Percentiles rank a stretch among this genome's conserved stretches.
Conservation (phyloP, 1,140 invertebrate species). For the Pseudobourletiella spinata region DNA sequence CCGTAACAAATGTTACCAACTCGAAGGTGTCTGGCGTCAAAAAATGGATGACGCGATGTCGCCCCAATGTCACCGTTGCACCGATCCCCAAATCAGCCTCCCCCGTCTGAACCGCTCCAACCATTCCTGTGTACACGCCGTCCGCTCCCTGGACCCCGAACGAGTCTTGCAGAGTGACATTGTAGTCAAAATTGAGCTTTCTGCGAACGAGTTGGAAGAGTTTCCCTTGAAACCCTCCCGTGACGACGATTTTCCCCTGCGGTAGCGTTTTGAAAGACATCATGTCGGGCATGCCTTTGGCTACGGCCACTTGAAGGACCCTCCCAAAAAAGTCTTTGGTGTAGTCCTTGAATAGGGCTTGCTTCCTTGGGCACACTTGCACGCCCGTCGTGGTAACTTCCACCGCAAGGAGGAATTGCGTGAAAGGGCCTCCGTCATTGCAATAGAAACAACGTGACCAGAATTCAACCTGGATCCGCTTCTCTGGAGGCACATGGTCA, state of each 20-base stretch:
- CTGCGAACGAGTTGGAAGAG: background rate
- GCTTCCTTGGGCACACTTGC: background rate
- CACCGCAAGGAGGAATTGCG: background rate
- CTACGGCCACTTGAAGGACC: background rate
- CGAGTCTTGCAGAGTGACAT: background rate
- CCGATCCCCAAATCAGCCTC: background rate
- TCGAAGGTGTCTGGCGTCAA: slow-evolving; percentile 5
- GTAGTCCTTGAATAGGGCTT: background rate
- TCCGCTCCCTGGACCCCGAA: background rate
- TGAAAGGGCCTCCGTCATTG: background rate
- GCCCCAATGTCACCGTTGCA: background rate
- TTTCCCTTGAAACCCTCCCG: background rate
- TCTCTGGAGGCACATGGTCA: background rate
- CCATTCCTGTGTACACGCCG: background rate
- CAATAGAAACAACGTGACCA: background rate
- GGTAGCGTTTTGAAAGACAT: background rate
- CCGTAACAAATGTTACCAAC: slow-evolving; percentile 1
- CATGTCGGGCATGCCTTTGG: slow-evolving; percentile 1
- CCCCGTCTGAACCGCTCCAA: background rate
- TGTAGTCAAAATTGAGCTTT: slow-evolving; percentile 4
- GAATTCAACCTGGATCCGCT: background rate
- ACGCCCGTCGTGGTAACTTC: background rate
- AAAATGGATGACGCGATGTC: background rate
- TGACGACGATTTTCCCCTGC: background rate
- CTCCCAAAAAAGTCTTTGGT: slow-evolving; percentile 4